Conservation (phyloP, 2,888 invertebrate genomes). For the Cosmia trapezina region DNA sequence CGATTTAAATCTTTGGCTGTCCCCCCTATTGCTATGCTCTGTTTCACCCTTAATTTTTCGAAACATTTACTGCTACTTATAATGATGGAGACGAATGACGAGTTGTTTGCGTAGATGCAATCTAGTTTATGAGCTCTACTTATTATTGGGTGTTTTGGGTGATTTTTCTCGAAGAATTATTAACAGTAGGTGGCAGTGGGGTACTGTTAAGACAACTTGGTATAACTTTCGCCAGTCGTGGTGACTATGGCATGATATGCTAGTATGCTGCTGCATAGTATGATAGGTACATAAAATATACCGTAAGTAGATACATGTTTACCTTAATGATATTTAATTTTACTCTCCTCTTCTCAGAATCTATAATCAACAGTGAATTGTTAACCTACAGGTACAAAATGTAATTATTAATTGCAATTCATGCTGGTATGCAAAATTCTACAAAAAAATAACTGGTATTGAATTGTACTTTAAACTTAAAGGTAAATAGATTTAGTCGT, state of each 20-base stretch:
- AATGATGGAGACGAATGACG: slow-evolving; percentile 13
- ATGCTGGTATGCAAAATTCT: slow-evolving; percentile 28
- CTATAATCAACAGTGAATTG: background rate
- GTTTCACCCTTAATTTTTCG: slow-evolving; percentile 68
- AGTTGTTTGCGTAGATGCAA: slow-evolving; percentile 20
- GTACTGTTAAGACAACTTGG: background rate
- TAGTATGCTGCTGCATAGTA: too few relatives aligned
- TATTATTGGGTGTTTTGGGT: background rate
- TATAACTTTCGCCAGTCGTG: background rate
- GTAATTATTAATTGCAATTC: slow-evolving; percentile 4
- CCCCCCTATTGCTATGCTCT: slow-evolving; percentile 65
- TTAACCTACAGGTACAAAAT: background rate
- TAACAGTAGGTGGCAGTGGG: too few relatives aligned
- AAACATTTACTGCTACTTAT: slow-evolving; percentile 59
- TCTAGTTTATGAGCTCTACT: slow-evolving; percentile 7
- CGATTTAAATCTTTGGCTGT: background rate
- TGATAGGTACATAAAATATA: too few relatives aligned
- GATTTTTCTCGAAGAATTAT: background rate
- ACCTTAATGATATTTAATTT: background rate
- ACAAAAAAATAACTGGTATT: slow-evolving; percentile 32
- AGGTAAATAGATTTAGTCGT: slow-evolving; percentile 40
- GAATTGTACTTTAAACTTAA: slow-evolving; percentile 47
- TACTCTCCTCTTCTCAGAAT: background rate
- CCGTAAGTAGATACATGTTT: too few relatives aligned
- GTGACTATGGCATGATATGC: background rate